Conservation (phyloP, 2,888 invertebrate genomes). For the Eilema depressum region DNA sequence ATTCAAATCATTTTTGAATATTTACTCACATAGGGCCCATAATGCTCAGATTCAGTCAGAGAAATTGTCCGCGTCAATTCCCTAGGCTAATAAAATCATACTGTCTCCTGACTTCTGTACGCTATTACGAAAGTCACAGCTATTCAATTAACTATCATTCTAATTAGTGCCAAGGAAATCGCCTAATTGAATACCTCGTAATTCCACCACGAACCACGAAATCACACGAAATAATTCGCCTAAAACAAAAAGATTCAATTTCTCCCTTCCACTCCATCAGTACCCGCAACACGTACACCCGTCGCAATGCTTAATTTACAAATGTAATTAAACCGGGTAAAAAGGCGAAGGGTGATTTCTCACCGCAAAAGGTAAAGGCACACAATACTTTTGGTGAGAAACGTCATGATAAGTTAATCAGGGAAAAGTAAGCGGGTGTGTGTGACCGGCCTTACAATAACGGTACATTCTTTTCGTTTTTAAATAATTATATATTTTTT, state of each 20-base stretch:
- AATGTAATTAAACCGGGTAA: conserved; percentile 55
- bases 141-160: not conserved
- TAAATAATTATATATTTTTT: not conserved
- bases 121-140: not conserved
- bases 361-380: conserved; percentile 39
- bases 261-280: conserved; percentile 38
- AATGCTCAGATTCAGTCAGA: too few relatives aligned
- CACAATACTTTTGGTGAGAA: conserved; percentile 43
- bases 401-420: conserved; percentile 51
- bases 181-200: conserved; percentile 3
- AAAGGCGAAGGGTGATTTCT: conserved; percentile 47
- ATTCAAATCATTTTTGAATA: not conserved
- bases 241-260: conserved; percentile 52
- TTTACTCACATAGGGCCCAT: too few relatives aligned
- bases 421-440: conserved; percentile 44
- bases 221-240: conserved; percentile 37
- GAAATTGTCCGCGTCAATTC: too few relatives aligned
- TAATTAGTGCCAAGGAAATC: not conserved
- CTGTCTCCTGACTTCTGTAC: not conserved
- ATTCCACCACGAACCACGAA: conserved; percentile 18
- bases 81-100: too few relatives aligned
- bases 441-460: conserved; percentile 41
- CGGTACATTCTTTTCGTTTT: conserved; percentile 3
- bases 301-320: conserved; percentile 56
- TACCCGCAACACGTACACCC: conserved; percentile 43